Percentiles rank a stretch among this genome's conserved stretches.
Conservation (phyloP, 2,797 vertebrate species). For the Thalassophryne amazonica region DNA sequence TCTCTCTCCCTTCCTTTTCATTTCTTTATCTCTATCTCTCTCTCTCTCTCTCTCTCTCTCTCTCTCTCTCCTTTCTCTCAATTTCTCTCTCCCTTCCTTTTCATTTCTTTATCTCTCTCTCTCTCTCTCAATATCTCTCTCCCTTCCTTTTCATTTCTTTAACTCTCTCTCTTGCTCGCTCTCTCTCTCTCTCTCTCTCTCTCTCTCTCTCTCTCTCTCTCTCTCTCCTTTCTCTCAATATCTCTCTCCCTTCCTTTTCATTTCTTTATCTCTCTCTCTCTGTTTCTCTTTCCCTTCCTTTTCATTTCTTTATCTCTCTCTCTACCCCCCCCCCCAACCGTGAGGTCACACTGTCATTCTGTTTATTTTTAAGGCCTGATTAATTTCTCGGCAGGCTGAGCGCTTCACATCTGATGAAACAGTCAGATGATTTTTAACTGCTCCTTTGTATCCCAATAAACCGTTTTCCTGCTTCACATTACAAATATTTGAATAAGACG, state of each 20-base stretch:
- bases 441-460: conserved; percentile 58
- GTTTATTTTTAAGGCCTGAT: conserved; percentile 80
- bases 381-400: conserved; percentile 79
- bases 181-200: conserved; percentile 5
- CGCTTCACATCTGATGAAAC: conserved; percentile 63
- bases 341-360: conserved; percentile 76
- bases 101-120: no score
- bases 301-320: no score
- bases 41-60: conserved; percentile 4
- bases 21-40: conserved; percentile 24
- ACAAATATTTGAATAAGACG: no score
- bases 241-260: no score
- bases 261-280: conserved; percentile 24
- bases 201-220: no score
- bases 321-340: background rate
- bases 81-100: no score
- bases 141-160: conserved; percentile 54
- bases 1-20: no score
- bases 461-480: conserved; percentile 26
- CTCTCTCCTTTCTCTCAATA: no score
- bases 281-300: background rate
- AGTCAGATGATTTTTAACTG: conserved; percentile 66
- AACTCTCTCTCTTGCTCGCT: conserved; percentile 4
- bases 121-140: no score
- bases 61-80: conserved; percentile 64